Evolutionary conservation across 2,888 invertebrate genomes (phyloP).

Genomic region (Charanyca ferruginea): DNA sequence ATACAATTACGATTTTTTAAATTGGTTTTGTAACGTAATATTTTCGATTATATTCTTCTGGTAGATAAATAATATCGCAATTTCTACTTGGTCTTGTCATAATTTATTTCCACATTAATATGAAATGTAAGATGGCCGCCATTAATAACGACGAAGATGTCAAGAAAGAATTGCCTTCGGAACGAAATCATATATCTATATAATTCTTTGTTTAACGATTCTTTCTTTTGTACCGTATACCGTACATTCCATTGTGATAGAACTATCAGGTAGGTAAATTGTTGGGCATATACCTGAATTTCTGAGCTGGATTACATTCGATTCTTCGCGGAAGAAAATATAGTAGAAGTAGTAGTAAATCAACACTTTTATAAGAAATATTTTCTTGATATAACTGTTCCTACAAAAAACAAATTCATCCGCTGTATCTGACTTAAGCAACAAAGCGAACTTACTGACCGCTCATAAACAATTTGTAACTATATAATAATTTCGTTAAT

Average conservation of each 20-base stretch:
- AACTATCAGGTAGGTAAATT: no score
- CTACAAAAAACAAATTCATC: not conserved
- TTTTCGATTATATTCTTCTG: not conserved
- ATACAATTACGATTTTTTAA: not conserved
- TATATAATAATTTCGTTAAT: slow-evolving; percentile 44
- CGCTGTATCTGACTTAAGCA: slow-evolving; percentile 36
- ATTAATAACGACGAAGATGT: slow-evolving; percentile 19
- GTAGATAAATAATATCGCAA: slow-evolving; percentile 4
- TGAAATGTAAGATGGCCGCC: slow-evolving; percentile 21
- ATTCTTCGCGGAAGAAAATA: no score
- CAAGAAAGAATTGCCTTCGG: not conserved
- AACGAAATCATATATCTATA: slow-evolving; percentile 14
- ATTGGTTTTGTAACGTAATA: not conserved
- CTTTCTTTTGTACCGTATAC: no score
- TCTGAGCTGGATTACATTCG: no score
- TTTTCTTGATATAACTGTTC: not conserved
- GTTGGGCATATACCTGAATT: no score
- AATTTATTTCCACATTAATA: slow-evolving; percentile 33
- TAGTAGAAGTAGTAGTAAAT: not conserved
- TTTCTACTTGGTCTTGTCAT: not conserved
- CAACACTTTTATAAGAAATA: not conserved
- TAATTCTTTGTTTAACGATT: no score
- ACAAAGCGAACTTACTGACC: slow-evolving; percentile 28
- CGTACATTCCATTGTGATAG: no score
- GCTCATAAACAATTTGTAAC: slow-evolving; percentile 33